phyloP scores from a whole-genome alignment of 2,113 vertebrate genomes.

The Butorides virescens region DNA sequence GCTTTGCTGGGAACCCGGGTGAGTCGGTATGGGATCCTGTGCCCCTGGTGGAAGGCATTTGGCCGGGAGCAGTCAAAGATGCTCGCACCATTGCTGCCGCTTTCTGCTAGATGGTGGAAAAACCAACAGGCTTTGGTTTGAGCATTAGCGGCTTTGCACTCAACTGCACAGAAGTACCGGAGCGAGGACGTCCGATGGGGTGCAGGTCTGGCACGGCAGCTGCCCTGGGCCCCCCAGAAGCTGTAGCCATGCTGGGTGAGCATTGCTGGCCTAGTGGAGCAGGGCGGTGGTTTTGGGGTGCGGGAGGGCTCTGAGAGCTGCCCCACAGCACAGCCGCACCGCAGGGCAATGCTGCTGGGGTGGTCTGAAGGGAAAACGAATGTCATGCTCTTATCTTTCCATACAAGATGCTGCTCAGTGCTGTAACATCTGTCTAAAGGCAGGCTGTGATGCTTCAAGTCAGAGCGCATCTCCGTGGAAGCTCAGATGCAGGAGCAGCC shows the following conservation, averaged over 20 bases:
- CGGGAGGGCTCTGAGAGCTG: fast-evolving
- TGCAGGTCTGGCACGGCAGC: fast-evolving
- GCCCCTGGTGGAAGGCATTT: background rate
- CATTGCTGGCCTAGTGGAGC: fast-evolving
- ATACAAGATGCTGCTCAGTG: background rate
- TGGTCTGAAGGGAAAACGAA: background rate
- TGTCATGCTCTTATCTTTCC: background rate
- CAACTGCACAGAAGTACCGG: background rate
- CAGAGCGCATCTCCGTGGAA: fast-evolving
- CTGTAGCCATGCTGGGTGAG: background rate
- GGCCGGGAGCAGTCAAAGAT: fast-evolving
- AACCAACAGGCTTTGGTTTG: fast-evolving
- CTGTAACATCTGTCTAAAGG: background rate
- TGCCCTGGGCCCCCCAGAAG: background rate
- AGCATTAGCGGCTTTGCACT: background rate
- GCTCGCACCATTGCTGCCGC: fast-evolving
- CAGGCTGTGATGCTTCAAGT: background rate
- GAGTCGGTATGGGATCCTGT: fast-evolving
- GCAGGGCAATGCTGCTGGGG: background rate
- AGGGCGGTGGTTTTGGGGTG: background rate
- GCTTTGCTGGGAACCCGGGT: background rate
- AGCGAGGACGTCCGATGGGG: fast-evolving
- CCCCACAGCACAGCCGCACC: fast-evolving
- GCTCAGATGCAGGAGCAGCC: background rate
- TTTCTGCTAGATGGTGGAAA: background rate